phyloP scores from a whole-genome alignment of 2,797 vertebrate genomes.

The Muscicapa comitata region DNA sequence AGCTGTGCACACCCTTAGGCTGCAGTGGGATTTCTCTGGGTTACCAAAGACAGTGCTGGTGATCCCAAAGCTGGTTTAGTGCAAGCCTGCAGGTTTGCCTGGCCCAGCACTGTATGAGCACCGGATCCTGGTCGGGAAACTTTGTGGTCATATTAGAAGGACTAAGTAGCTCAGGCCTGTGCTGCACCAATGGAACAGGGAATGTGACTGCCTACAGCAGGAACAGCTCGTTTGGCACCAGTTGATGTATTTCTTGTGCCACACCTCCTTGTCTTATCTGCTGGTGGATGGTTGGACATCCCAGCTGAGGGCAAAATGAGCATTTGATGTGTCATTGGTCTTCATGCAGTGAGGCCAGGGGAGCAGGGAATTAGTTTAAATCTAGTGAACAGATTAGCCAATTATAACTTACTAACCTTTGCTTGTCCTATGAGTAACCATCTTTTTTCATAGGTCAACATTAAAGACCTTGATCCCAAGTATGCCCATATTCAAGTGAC shows the following conservation, averaged over 20 bases:
- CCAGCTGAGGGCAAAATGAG: neutral
- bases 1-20: neutral
- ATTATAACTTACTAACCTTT: neutral
- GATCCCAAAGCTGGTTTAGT: neutral
- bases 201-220: neutral
- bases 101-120: neutral
- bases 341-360: neutral
- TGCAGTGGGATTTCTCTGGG: neutral
- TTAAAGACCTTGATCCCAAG: slow-evolving; percentile 90
- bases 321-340: neutral
- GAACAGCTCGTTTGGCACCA: neutral
- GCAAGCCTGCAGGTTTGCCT: neutral
- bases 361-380: neutral
- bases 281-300: neutral
- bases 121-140: neutral
- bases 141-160: neutral
- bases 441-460: slow-evolving; percentile 80
- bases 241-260: neutral
- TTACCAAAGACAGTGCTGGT: neutral
- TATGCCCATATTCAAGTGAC: slow-evolving; percentile 95
- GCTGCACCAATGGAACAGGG: neutral
- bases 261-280: neutral
- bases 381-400: neutral
- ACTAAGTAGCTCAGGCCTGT: neutral
- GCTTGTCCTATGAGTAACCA: neutral